Evolutionary conservation across 2,888 invertebrate genomes (phyloP).

Genomic region (Brachypterus glaber): DNA sequence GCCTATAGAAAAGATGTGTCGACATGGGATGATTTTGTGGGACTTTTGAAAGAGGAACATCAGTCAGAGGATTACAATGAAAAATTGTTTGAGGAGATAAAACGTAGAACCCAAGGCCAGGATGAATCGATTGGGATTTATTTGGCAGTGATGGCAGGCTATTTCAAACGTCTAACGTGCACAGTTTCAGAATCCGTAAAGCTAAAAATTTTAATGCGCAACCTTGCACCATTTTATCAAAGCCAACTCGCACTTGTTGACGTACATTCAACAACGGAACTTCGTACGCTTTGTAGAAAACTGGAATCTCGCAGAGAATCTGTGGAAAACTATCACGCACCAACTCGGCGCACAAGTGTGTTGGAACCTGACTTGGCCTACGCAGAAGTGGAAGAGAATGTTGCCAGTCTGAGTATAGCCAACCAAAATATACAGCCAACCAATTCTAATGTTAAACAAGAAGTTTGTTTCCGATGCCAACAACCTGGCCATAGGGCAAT

Average conservation of each 20-base stretch:
- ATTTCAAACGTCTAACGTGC: slow-evolving; percentile 11
- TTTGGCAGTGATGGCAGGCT: slow-evolving; percentile 10
- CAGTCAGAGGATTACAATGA: slow-evolving; percentile 6
- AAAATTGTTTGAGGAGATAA: slow-evolving; percentile 8
- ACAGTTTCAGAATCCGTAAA: slow-evolving; percentile 10
- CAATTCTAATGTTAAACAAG: no score
- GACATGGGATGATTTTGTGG: no score
- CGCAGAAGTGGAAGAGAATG: slow-evolving; percentile 6
- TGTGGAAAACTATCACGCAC: slow-evolving; percentile 3
- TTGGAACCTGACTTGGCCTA: slow-evolving; percentile 11
- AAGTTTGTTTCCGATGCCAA: slow-evolving; percentile 9
- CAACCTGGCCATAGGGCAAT: slow-evolving; percentile 10
- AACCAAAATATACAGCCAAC: no score
- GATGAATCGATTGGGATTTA: slow-evolving; percentile 13
- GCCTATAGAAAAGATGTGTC: no score
- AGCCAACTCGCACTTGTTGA: slow-evolving; percentile 10
- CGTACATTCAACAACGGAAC: slow-evolving; percentile 6
- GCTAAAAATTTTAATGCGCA: slow-evolving; percentile 11
- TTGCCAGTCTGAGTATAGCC: no score
- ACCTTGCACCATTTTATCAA: slow-evolving; percentile 8
- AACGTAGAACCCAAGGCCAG: slow-evolving; percentile 4
- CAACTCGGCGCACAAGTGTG: slow-evolving; percentile 1
- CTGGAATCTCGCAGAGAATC: slow-evolving; percentile 6
- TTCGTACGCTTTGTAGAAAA: slow-evolving; percentile 4
- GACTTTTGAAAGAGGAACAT: slow-evolving; percentile 3